Evolutionary conservation across 2,888 invertebrate species (phyloP), one percentile per base, ranked within the genome.

Genomic region (Mechanitis mazaeus): DNA sequence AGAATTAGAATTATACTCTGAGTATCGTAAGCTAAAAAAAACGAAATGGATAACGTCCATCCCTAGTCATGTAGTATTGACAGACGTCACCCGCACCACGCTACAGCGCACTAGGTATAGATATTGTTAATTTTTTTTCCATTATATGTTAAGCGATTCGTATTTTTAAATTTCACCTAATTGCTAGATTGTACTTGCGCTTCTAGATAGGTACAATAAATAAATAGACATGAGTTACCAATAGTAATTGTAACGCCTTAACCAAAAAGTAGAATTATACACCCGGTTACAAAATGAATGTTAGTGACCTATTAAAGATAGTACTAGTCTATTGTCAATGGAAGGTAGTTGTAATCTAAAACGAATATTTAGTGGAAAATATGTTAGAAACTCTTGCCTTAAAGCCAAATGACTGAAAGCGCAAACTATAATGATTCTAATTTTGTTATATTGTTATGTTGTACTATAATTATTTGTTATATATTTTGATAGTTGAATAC

Each of bases 141-240:
- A 6, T 35, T 35, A 5, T 35, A 3, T 35, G 6, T 35, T 35
- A 35, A 4, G 5, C 3, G 3, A 35, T 35, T 3, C 6, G 3
- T 35, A 35, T 35, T 35, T 6, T 46, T 55, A 35, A 55, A 35
- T 59, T 47, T 46, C 28, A 42, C 38, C n/a, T 58, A 50, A 47
- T 42, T 53, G 54, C 57, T 59, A 59, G 56, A n/a, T 45, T 33
- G 35, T 60, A 57, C 33, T 46, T 42, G 54, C 57, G 55, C 57
- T 60, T 55, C 55, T 54, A 45, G 38, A 45, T 64, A 64, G 64
- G 60, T 60, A 64, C 54, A 60, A 54, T 38, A 54, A 63, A 61
- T 64, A 61, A 53, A 50, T 54, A 45, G 54, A 55, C 47, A 50
- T 55, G 3, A 58, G 9, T 9, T 9, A 7, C 42, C 9, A 42